A percentile compares a stretch with the other conserved stretches of the same genome.
These are phyloP conservation scores for Ivindomyrus marchei DNA, from an alignment of 2,113 vertebrate species.

Conservation along the genomic window DNA sequence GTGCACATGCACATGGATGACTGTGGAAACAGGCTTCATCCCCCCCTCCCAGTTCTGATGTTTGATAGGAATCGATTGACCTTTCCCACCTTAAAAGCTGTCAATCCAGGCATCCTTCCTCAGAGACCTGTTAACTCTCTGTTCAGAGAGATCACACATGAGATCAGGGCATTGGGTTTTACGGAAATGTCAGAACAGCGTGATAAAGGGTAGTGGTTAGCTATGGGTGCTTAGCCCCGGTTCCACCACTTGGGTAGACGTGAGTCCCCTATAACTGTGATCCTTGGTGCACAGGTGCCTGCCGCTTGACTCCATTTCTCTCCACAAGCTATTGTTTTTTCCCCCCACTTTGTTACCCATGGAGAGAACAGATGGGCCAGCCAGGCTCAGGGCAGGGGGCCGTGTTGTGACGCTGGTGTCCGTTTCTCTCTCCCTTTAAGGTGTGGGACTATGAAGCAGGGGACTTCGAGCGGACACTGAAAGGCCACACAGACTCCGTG, in stretches of 20 bases:
- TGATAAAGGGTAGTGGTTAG: background rate
- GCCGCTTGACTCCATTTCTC: background rate
- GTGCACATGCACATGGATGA: background rate
- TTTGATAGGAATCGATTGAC: slow-evolving; percentile 7
- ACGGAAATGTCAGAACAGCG: background rate
- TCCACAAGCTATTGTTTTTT: background rate
- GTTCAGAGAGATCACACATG: background rate
- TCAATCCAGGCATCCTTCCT: background rate
- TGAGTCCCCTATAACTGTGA: background rate
- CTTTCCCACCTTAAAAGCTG: background rate
- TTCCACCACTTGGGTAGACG: background rate
- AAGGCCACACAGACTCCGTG: slow-evolving; percentile 98
- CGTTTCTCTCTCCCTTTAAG: slow-evolving; percentile 49
- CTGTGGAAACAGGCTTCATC: background rate
- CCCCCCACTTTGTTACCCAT: background rate
- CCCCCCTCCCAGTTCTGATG: background rate
- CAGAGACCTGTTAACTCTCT: background rate
- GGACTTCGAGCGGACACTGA: slow-evolving; percentile 96
- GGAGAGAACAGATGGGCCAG: background rate
- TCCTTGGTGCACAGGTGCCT: background rate
- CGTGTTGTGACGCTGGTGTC: background rate
- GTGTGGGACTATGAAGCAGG: slow-evolving; percentile 99
- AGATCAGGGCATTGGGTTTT: slow-evolving; percentile 3
- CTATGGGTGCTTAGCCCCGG: background rate
- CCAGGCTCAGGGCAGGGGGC: background rate